Evolutionary conservation across 2,113 vertebrate species (phyloP), one percentile per base, ranked within the genome.

Genomic region (Vombatus ursinus): DNA sequence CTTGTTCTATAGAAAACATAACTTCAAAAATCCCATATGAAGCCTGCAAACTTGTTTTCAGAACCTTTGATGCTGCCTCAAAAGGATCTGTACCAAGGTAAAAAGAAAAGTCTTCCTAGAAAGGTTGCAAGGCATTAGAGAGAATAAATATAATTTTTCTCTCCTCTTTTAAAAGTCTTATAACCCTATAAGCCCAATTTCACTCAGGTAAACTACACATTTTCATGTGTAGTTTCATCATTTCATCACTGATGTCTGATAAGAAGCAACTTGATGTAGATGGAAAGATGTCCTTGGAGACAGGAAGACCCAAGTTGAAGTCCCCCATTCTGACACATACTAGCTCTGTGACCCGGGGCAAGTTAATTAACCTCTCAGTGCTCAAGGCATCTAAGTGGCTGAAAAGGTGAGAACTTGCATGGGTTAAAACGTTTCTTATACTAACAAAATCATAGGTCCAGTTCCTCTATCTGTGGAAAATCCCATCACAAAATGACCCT

Each of bases 291-390:
- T 48, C 90, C 19, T 44, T 93, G 22, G 25, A 90, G 3, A 89
- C 48, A 94, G 25, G 28, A 77, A 9, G 37, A 92, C 9, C 50
- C 14, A 91, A 44, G 77, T 96, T 94, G 77, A 91, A 94, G 49
- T n/a, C 57, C n/a, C 52, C 49, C 16, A 16, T 14, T 91, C 31
- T 92, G 51, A 54, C 2, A 50, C 90, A 48, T 0, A 95, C 90
- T 52, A 47, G 49, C 51, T 51, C 1, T 52, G 52, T 52, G 77
- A 51, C 48, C 68, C n/a, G 77, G 28, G 52, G 10, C 26, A 49
- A 90, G 0, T 92, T 31, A 77, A 25, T 52, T n/a, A 54, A 91
- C 2, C 8, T 90, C 52, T 94, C 2, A 50, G 61, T 44, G 2
- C n/a, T 84, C 68, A 84, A 44, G 7, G 16, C 37, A 44, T 77